Evolutionary conservation across 2,797 vertebrate genomes (phyloP), one percentile per base, ranked within the genome.

Genomic region (Helicolenus hilgendorfi): DNA sequence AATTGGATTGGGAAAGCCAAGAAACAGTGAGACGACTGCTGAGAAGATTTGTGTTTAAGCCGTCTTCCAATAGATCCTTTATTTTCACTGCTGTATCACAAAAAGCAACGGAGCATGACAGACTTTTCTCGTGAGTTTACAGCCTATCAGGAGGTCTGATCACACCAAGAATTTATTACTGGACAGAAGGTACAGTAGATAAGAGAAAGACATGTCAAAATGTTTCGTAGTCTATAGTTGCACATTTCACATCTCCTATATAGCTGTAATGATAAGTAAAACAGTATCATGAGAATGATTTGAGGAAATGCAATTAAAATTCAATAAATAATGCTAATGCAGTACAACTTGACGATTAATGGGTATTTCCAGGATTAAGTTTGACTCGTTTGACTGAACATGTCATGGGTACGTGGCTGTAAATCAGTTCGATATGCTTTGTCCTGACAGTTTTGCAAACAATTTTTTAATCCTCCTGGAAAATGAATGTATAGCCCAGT

Each of bases 61-160:
- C 67, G 27, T 73, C 36, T 41, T 53, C 36, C 13, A 11, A 45
- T 45, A 22, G 33, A 75, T 58, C 60, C 76, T 76, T 78, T 60
- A 68, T 71, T 81, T 74, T 70, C 78, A 62, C 38, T 65, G 81
- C 58, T 29, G 72, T 60, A 63, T 85, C 69, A 73, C 62, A 75
- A 41, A 68, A 58, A 62, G 62, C 67, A 83, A n/a, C 31, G 26
- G 68, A 76, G 85, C 77, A 22, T 84, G 72, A 76, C 69, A 60
- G 20, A 45, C 69, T 49, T 87, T 83, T 84, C 53, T 38, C 29
- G 13, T 15, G 49, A 75, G 65, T 92, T 84, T 83, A 89, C 36
- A 71, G 53, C 35, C 60, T 76, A 88, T 91, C 87, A 53, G 33
- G 60, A 65, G 20, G 67, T 83, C 38, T 83, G 73, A 92, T 86